Percentiles rank a stretch among this genome's conserved stretches.
phyloP scores from a whole-genome alignment of 1,140 invertebrate genomes.

The Caligus rogercresseyi region DNA sequence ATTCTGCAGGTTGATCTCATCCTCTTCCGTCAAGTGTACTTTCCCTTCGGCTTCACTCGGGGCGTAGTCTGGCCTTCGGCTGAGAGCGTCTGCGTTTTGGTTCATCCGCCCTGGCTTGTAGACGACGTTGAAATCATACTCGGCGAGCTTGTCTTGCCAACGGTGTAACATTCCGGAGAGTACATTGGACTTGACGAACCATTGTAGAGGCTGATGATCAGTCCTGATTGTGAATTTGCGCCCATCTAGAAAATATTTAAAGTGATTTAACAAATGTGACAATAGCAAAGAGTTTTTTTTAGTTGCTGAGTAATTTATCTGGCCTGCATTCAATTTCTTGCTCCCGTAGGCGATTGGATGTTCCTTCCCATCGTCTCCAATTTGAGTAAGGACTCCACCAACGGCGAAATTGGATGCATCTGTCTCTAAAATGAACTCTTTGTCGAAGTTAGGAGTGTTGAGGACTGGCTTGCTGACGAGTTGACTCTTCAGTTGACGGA shows the following conservation, averaged over 20 bases:
- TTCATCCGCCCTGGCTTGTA: background rate
- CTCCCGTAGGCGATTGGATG: background rate
- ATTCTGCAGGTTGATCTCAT: too few relatives aligned
- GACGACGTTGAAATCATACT: background rate
- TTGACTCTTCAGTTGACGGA: background rate
- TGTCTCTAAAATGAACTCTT: background rate
- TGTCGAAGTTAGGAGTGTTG: background rate
- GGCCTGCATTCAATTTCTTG: background rate
- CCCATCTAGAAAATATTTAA: too few relatives aligned
- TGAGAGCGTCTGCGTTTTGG: too few relatives aligned
- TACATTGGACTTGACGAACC: too few relatives aligned
- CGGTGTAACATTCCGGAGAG: too few relatives aligned
- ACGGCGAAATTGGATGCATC: background rate
- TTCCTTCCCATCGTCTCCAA: too few relatives aligned
- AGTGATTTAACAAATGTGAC: background rate
- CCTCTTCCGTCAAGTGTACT: too few relatives aligned
- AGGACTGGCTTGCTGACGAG: background rate
- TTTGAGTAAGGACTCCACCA: background rate
- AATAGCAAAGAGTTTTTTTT: background rate
- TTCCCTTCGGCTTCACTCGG: too few relatives aligned
- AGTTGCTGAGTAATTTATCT: background rate
- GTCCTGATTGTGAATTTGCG: too few relatives aligned
- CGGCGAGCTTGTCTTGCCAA: background rate
- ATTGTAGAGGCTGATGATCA: too few relatives aligned
- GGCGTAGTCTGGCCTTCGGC: background rate